A percentile compares a stretch with the other conserved stretches of the same genome.
Evolutionary conservation across 2,797 vertebrate genomes (phyloP).

Genomic region (Chaetophractus vellerosus): DNA sequence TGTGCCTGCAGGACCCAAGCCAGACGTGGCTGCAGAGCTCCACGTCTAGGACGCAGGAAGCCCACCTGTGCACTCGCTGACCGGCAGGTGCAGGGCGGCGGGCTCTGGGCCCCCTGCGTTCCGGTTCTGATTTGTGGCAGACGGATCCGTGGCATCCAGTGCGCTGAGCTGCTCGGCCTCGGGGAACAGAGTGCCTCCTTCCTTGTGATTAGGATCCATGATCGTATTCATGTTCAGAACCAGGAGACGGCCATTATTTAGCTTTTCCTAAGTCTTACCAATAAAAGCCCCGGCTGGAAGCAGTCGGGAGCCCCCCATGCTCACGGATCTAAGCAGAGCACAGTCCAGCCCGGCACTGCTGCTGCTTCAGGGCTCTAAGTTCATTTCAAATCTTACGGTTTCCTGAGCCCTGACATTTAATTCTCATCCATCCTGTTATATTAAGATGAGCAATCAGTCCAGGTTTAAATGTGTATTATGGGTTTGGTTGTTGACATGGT

Average conservation of each 20-base stretch:
- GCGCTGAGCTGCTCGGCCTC: not conserved
- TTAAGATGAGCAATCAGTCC: not conserved
- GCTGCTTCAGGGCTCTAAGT: not conserved
- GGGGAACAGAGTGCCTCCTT: not conserved
- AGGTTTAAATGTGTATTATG: not conserved
- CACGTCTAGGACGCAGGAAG: not conserved
- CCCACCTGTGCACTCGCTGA: not conserved
- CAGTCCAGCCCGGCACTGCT: not conserved
- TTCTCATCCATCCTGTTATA: not conserved
- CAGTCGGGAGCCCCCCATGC: not conserved
- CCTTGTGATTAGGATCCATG: not conserved
- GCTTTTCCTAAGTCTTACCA: not conserved
- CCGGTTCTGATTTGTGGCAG: not conserved
- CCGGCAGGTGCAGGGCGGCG: not conserved
- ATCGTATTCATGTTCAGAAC: not conserved
- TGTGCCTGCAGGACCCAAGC: not conserved
- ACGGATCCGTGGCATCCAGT: not conserved
- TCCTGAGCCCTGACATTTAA: not conserved
- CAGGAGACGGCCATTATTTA: conserved; percentile 20
- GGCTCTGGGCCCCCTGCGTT: not conserved
- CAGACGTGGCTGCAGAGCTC: not conserved
- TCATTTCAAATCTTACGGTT: not conserved
- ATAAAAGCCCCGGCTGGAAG: not conserved
- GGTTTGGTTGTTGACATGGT: not conserved
- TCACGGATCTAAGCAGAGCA: not conserved